These are phyloP conservation scores for Parnassius orleans DNA, from an alignment of 2,888 invertebrate species.

Conservation along the genomic window DNA sequence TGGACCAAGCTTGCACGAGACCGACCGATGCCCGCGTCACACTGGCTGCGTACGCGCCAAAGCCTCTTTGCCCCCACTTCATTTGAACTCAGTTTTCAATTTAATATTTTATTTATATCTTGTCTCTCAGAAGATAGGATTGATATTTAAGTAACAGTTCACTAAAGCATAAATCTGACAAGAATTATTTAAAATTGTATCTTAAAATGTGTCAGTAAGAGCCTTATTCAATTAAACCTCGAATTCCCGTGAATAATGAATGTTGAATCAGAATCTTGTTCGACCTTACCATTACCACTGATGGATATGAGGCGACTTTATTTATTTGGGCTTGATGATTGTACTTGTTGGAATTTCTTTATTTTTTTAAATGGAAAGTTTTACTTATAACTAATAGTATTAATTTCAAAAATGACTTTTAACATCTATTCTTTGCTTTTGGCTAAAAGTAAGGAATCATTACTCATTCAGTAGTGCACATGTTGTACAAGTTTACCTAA, in stretches of 20 bases:
- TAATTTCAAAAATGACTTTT: too few relatives aligned
- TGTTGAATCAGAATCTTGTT: constrained; percentile 26
- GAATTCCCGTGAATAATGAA: constrained; percentile 9
- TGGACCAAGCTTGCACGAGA: constrained; percentile 36
- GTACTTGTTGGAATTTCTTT: constrained; percentile 7
- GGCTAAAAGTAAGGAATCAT: too few relatives aligned
- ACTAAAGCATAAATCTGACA: not conserved
- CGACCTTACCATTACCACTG: constrained; percentile 26
- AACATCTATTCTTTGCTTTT: too few relatives aligned
- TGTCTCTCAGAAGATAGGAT: not conserved
- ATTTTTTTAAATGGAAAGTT: not conserved
- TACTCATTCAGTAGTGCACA: too few relatives aligned
- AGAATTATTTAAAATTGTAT: not conserved
- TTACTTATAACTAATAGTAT: too few relatives aligned
- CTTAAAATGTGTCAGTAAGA: constrained; percentile 1
- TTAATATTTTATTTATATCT: not conserved
- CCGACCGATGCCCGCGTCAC: constrained; percentile 45
- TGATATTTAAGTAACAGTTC: not conserved
- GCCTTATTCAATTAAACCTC: not conserved
- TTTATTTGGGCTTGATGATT: constrained; percentile 18
- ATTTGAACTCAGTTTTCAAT: constrained; percentile 10
- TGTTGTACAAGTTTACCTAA: too few relatives aligned
- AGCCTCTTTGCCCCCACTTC: constrained; percentile 56
- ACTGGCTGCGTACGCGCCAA: constrained; percentile 55
- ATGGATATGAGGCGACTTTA: constrained; percentile 24